These are phyloP conservation scores for Enteromius thamalakanensis DNA, from an alignment of 2,797 vertebrate species.

Conservation along the genomic window DNA sequence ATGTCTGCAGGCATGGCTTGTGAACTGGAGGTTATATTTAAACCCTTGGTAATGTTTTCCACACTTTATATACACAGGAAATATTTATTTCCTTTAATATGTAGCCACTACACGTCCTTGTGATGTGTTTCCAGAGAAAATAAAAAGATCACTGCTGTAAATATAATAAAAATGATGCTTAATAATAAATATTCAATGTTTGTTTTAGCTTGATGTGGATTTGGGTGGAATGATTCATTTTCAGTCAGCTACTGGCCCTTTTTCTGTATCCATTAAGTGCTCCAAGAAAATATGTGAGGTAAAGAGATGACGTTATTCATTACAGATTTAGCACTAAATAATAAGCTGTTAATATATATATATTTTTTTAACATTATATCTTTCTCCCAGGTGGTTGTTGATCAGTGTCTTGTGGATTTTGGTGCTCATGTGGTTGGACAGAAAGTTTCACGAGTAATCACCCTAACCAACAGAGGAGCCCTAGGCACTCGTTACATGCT, in stretches of 20 bases:
- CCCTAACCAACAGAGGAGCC: constrained; percentile 87
- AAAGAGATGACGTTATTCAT: constrained; percentile 54
- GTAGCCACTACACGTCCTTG: no score
- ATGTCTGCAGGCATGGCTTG: constrained; percentile 90
- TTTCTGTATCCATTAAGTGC: constrained; percentile 86
- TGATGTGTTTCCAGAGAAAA: no score
- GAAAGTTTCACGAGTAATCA: constrained; percentile 82
- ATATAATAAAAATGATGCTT: neutral
- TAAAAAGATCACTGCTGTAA: neutral
- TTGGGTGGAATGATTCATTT: constrained; percentile 87
- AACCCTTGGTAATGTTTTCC: constrained; percentile 81
- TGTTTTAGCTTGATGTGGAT: constrained; percentile 83
- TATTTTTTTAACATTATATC: constrained; percentile 1
- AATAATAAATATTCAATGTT: constrained; percentile 10
- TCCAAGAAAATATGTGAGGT: constrained; percentile 88
- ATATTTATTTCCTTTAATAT: no score
- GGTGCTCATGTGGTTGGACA: constrained; percentile 89
- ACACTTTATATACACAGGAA: neutral
- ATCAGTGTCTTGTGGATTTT: constrained; percentile 86
- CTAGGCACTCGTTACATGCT: constrained; percentile 82
- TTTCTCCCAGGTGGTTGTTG: constrained; percentile 83
- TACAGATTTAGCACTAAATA: neutral
- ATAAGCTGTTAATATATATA: neutral
- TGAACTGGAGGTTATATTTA: constrained; percentile 83
- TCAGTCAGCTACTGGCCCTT: constrained; percentile 80